Base-by-base conservation (phyloP, 2,888 invertebrate species). In the Lamproptera curius region DNA sequence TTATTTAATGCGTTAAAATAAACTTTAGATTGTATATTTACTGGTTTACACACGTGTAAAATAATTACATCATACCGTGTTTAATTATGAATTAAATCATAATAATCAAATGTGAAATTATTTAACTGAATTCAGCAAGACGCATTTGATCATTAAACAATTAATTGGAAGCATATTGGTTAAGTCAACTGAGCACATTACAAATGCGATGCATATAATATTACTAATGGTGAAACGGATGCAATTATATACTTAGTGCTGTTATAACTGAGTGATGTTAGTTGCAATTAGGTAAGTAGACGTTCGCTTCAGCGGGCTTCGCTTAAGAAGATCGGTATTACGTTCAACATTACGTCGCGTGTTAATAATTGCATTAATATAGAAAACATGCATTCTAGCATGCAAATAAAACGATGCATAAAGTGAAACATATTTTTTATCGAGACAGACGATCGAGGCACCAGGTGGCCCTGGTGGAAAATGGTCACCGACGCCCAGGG, bases 251-350 rank as follows among this genome's bases (percentile, higher is more conserved):
- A 41, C 8, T 10, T 9, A 13, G 42, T 23, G 16, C 13, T 43
- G 26, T 16, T 43, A 16, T 43, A 43, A 26, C 10, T 16, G 28
- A 26, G 16, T 26, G 13, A 34, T 31, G 36, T 47, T 37, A 33
- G 37, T 47, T 42, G 31, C 33, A 42, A 47, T 47, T 42, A 47
- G 41, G 20, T 42, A 37, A 47, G 37, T 47, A 47, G 47, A 42
- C 31, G 13, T 47, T 31, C 42, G 37, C 46, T n/a, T 37, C 47
- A 33, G 17, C 23, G 13, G 37, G 47, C 47, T 42, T 47, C 38
- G 15, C 23, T 10, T 28, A 15, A 47, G 37, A 10, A 41, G 37
- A 28, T 47, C 42, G 20, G 16, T 31, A 2, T n/a, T 11, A 13
- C 14, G 28, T 17, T 33, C 20, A 4, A 33, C 11, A 26, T 17